phyloP scores from a whole-genome alignment of 2,797 vertebrate genomes.

The Neopelma chrysocephalum region DNA sequence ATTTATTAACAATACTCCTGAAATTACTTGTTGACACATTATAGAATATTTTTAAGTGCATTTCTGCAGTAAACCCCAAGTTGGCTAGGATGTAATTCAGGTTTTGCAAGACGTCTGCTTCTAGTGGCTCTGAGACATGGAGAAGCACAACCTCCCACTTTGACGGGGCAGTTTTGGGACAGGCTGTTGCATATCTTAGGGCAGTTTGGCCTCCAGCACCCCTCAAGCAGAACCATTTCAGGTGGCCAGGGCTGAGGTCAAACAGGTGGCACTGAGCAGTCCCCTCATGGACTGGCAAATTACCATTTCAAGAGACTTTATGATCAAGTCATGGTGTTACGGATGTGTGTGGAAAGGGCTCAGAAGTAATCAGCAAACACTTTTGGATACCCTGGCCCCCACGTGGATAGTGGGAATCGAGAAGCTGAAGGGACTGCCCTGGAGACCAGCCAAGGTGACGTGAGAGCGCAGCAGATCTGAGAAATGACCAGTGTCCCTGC shows the following conservation, averaged over 20 bases:
- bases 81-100: fast-evolving
- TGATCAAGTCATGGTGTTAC: not conserved
- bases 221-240: fast-evolving
- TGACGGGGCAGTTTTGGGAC: not conserved
- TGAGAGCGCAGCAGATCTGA: not conserved
- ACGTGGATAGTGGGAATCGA: fast-evolving
- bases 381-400: fast-evolving
- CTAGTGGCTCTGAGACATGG: not conserved
- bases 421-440: not conserved
- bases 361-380: not conserved
- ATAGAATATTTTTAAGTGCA: not conserved
- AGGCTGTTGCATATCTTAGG: not conserved
- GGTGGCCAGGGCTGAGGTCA: not conserved
- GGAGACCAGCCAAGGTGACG: not conserved
- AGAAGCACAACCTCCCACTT: fast-evolving
- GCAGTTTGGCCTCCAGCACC: not conserved
- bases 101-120: fast-evolving
- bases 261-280: fast-evolving
- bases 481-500: not conserved
- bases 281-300: not conserved
- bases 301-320: not conserved
- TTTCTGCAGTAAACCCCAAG: not conserved
- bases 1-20: not conserved
- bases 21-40: not conserved
- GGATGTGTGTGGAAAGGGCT: fast-evolving